Percentiles rank a stretch among this genome's conserved stretches.
phyloP scores from a whole-genome alignment of 2,888 invertebrate genomes.

The Phyto melanocephala region DNA sequence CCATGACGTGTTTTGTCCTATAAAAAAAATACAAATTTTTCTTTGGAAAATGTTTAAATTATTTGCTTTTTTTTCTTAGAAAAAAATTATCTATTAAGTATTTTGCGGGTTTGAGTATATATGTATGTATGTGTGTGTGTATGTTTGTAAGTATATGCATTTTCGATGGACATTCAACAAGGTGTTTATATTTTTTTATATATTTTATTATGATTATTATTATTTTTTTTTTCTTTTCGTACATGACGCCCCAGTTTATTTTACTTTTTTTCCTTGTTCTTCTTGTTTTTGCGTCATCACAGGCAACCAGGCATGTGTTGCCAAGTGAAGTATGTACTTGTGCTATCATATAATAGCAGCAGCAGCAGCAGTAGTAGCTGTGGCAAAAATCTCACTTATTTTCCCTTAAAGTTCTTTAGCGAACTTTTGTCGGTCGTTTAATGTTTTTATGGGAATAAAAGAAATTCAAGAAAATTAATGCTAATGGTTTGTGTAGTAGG shows the following conservation, averaged over 20 bases:
- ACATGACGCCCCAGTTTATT: conserved; percentile 62
- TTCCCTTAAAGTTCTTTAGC: not conserved
- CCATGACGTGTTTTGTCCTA: too few species aligned
- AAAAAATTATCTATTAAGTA: too few species aligned
- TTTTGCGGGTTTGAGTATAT: conserved; percentile 28
- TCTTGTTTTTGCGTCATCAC: conserved; percentile 61
- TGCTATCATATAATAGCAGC: not conserved
- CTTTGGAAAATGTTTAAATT: too few species aligned
- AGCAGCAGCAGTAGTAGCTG: not conserved
- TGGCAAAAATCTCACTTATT: not conserved
- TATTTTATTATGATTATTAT: too few species aligned
- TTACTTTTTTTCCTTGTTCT: conserved; percentile 33
- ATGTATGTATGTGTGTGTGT: conserved; percentile 34
- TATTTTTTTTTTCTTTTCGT: conserved; percentile 33
- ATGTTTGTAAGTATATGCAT: too few species aligned
- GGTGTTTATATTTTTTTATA: conserved; percentile 63
- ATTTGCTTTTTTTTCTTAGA: too few species aligned
- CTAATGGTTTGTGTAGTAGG: too few species aligned
- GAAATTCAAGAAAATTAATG: too few species aligned
- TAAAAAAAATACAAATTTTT: not conserved
- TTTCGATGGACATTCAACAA: conserved; percentile 70
- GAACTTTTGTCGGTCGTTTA: not conserved
- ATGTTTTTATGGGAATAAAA: not conserved
- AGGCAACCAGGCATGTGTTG: conserved; percentile 50
- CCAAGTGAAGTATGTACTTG: conserved; percentile 63